A percentile compares a stretch with the other conserved stretches of the same genome.
Evolutionary conservation across 64 coral and sea anemone genomes (phyloP).

Genomic region (Anthopleura sola): DNA sequence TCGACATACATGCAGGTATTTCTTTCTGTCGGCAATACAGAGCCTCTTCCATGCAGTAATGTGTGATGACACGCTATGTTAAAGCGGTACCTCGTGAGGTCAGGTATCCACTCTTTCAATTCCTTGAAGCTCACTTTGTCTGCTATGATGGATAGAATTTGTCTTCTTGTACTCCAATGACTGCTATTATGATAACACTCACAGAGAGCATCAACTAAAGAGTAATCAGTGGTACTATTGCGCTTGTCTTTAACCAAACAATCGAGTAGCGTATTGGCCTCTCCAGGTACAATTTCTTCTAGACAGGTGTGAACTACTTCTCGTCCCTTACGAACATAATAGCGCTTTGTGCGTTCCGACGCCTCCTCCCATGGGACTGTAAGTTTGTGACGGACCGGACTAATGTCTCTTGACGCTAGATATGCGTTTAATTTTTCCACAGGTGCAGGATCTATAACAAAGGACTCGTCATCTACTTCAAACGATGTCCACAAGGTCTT

Average conservation of each 20-base stretch:
- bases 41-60: constrained; percentile 33
- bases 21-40: background rate
- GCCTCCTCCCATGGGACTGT: constrained; percentile 31
- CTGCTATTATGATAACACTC: constrained; percentile 40
- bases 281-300: constrained; percentile 40
- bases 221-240: background rate
- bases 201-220: constrained; percentile 15
- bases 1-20: constrained; percentile 23
- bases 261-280: constrained; percentile 7
- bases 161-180: constrained; percentile 45
- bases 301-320: constrained; percentile 22
- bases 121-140: constrained; percentile 21
- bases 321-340: constrained; percentile 25
- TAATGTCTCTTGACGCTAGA: constrained; percentile 21
- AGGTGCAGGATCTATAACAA: background rate
- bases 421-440: constrained; percentile 36
- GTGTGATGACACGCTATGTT: constrained; percentile 37
- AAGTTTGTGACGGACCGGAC: constrained; percentile 35
- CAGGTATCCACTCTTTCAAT: constrained; percentile 16
- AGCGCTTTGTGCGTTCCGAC: constrained; percentile 26
- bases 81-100: constrained; percentile 19
- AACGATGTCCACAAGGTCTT: background rate
- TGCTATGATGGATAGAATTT: constrained; percentile 45
- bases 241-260: background rate
- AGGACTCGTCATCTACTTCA: background rate